These are phyloP conservation scores for Sthenelais limicola DNA, from an alignment of 2,888 invertebrate species.

Conservation along the genomic window DNA sequence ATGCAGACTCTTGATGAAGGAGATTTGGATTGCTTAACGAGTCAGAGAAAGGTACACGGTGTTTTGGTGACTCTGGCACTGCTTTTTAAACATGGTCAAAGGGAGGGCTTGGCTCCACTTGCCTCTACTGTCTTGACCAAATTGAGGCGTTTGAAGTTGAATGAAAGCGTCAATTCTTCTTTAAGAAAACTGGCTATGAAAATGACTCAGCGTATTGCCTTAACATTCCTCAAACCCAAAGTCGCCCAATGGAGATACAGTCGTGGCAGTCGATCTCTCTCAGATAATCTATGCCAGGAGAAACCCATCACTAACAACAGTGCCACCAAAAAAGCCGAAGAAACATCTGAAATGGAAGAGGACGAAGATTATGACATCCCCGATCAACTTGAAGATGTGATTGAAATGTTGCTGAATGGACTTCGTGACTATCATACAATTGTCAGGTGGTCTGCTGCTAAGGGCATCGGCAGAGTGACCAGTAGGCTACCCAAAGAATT, in stretches of 20 bases:
- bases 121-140: conserved; percentile 45
- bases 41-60: conserved; percentile 58
- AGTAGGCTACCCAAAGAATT: conserved; percentile 88
- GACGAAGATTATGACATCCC: conserved; percentile 79
- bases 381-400: conserved; percentile 88
- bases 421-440: conserved; percentile 82
- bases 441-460: conserved; percentile 95
- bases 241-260: conserved; percentile 86
- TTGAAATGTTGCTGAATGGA: conserved; percentile 87
- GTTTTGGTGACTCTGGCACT: conserved; percentile 59
- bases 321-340: conserved; percentile 28
- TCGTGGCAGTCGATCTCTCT: conserved; percentile 67
- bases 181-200: conserved; percentile 91
- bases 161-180: conserved; percentile 77
- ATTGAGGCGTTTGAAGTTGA: conserved; percentile 50
- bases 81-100: conserved; percentile 90
- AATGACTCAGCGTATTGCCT: conserved; percentile 90
- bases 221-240: conserved; percentile 86
- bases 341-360: conserved; percentile 60
- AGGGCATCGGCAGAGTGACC: conserved; percentile 91
- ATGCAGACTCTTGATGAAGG: too few species aligned
- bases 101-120: conserved; percentile 77
- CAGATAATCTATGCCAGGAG: conserved; percentile 62
- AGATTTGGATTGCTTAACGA: too few species aligned
- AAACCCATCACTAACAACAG: conserved; percentile 54